Evolutionary conservation across 2,113 vertebrate species (phyloP).

Genomic region (Hoplias malabaricus): DNA sequence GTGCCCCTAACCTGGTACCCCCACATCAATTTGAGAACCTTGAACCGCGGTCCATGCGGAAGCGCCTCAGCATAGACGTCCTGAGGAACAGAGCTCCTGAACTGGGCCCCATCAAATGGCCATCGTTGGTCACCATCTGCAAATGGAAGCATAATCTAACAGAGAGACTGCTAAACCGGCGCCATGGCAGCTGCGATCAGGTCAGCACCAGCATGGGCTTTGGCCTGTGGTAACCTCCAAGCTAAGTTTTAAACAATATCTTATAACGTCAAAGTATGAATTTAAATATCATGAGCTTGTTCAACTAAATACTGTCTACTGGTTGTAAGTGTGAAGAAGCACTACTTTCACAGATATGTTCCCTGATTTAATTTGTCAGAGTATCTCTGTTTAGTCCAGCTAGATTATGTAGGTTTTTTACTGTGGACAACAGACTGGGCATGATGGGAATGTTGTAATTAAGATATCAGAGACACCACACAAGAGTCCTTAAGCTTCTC

Average conservation of each 20-base stretch:
- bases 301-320: not conserved
- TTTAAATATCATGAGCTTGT: not conserved
- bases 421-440: not conserved
- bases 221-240: not conserved
- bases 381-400: not conserved
- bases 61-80: constrained; percentile 64
- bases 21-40: constrained; percentile 22
- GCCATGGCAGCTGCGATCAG: constrained; percentile 63
- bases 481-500: not conserved
- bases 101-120: constrained; percentile 63
- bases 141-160: constrained; percentile 70
- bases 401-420: not conserved
- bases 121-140: constrained; percentile 67
- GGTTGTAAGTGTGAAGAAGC: not conserved
- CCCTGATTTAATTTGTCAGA: too few species aligned
- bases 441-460: not conserved
- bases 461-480: not conserved
- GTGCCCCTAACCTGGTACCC: constrained; percentile 60
- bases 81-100: constrained; percentile 60
- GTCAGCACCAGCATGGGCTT: constrained; percentile 53
- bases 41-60: constrained; percentile 53
- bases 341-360: not conserved
- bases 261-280: not conserved
- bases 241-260: not conserved
- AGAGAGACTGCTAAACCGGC: constrained; percentile 68